A percentile compares a stretch with the other conserved stretches of the same genome.
Conservation (phyloP, 2,797 vertebrate species). For the Melanotaenia maccullochi region DNA sequence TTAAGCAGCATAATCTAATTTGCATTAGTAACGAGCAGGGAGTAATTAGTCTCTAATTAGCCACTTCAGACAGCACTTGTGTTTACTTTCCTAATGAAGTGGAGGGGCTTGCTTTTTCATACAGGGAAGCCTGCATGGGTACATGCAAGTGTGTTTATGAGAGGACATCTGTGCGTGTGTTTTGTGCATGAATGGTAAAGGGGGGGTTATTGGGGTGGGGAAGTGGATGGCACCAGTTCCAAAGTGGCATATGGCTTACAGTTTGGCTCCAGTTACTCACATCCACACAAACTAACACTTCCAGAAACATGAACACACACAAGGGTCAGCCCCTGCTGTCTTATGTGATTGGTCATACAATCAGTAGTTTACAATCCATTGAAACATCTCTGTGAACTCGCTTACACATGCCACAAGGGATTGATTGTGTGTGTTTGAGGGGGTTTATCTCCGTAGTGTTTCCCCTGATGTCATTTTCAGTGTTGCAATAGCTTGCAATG, state of each 20-base stretch:
- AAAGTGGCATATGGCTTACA: conserved; percentile 82
- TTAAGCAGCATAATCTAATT: conserved; percentile 99
- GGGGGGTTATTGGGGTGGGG: conserved; percentile 11
- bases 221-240: conserved; percentile 66
- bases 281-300: conserved; percentile 42
- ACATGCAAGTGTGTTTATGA: conserved; percentile 44
- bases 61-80: conserved; percentile 99
- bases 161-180: conserved; percentile 9
- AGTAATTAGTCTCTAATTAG: conserved; percentile 99
- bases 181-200: conserved; percentile 12
- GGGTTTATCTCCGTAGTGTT: conserved; percentile 45
- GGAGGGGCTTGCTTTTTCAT: conserved; percentile 83
- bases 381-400: conserved; percentile 62
- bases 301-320: conserved; percentile 35
- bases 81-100: conserved; percentile 99
- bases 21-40: conserved; percentile 99
- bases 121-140: conserved; percentile 68
- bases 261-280: conserved; percentile 77
- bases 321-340: conserved; percentile 53
- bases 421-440: conserved; percentile 51
- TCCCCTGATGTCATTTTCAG: conserved; percentile 32
- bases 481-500: conserved; percentile 68
- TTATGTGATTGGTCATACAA: conserved; percentile 42
- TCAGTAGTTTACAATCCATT: conserved; percentile 55
- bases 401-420: conserved; percentile 57